These are phyloP conservation scores for Melipona beecheii DNA, from an alignment of 2,888 invertebrate genomes.

Conservation along the genomic window DNA sequence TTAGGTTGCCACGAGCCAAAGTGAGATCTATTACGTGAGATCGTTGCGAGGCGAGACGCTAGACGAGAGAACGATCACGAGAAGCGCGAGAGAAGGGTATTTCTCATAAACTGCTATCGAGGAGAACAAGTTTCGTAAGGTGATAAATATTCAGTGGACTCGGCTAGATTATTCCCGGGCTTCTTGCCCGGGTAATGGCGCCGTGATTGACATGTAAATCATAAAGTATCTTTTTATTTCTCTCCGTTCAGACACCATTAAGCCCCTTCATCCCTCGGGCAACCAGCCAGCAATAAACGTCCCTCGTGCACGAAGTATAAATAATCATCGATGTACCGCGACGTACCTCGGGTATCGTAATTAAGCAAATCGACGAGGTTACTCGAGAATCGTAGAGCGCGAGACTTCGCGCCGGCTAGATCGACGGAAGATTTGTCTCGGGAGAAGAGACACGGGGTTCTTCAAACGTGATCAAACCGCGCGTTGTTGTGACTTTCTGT, in stretches of 20 bases:
- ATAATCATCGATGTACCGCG: constrained; percentile 69
- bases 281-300: constrained; percentile 60
- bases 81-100: neutral
- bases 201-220: constrained; percentile 71
- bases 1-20: constrained; percentile 3
- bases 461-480: neutral
- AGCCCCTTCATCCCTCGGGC: constrained; percentile 40
- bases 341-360: constrained; percentile 52
- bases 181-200: constrained; percentile 57
- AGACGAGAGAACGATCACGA: neutral
- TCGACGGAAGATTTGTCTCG: constrained; percentile 14
- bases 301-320: constrained; percentile 50
- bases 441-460: neutral
- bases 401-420: constrained; percentile 51
- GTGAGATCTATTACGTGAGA: neutral
- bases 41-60: neutral
- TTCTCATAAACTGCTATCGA: constrained; percentile 31
- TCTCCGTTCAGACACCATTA: constrained; percentile 60
- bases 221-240: constrained; percentile 60
- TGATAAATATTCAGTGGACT: constrained; percentile 65
- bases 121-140: constrained; percentile 38
- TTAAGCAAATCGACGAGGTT: constrained; percentile 58
- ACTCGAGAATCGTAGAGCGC: constrained; percentile 62
- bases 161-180: constrained; percentile 40
- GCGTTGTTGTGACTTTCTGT: neutral